These are phyloP conservation scores for Heliconius eleuchia DNA, from an alignment of 1,140 invertebrate species.

Conservation along the genomic window DNA sequence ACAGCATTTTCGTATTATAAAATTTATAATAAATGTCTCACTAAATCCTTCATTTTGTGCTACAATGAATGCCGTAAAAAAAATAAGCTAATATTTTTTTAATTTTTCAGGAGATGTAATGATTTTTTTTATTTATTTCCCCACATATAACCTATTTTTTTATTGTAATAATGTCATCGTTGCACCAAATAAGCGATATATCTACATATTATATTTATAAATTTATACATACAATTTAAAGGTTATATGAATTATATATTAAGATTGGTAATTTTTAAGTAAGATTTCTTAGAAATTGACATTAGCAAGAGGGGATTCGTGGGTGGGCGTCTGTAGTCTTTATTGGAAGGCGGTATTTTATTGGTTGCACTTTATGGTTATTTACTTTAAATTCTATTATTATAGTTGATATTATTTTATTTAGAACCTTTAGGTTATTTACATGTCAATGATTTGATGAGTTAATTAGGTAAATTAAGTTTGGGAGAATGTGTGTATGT, in stretches of 20 bases:
- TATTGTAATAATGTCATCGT: no score
- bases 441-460: no score
- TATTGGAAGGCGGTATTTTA: conserved; percentile 52
- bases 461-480: no score
- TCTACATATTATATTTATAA: not conserved
- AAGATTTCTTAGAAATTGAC: conserved; percentile 64
- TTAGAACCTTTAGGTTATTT: not conserved
- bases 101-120: no score
- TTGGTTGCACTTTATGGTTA: conserved; percentile 39
- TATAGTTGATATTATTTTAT: not conserved
- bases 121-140: no score
- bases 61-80: no score
- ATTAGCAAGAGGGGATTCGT: conserved; percentile 62
- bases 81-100: no score
- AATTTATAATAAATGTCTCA: no score
- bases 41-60: no score
- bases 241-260: conserved; percentile 16
- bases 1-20: not conserved
- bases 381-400: conserved; percentile 30
- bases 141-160: no score
- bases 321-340: conserved; percentile 66
- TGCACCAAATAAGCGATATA: no score
- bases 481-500: no score
- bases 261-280: conserved; percentile 57
- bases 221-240: not conserved